Evolutionary conservation across 2,797 vertebrate species (phyloP), one percentile per base, ranked within the genome.

Genomic region (Valencia hispanica): DNA sequence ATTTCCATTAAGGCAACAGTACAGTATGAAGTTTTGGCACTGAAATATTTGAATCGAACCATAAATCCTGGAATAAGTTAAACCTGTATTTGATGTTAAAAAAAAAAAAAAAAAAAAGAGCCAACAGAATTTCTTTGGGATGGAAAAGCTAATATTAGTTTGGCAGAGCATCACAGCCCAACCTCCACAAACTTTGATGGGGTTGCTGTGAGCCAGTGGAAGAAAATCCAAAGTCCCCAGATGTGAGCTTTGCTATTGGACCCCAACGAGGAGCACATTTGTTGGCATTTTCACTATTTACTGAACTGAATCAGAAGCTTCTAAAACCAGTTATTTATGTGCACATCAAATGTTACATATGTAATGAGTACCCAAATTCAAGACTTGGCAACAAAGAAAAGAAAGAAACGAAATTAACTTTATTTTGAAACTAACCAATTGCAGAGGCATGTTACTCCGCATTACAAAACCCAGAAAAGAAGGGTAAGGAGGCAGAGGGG

Each of bases 131-230:
- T 27, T 68, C 18, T 66, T 20, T 68, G 45, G 65, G 65, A 39
- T 68, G 39, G 65, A 43, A 45, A 68, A 68, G 39, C 39, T 66
- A 47, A 47, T 70, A 50, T 51, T 70, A 70, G 18, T 50, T 48
- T 70, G 45, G 68, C 68, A 32, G 34, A 36, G 45, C 47, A 70
- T 32, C 32, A 70, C 47, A 70, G 18, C 27, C 2, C 47, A 50
- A 20, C 18, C 3, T 20, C 68, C 18, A 51, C 11, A 50, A 51
- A 11, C 68, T 50, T 70, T 70, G 45, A 70, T 50, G 45, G 68
- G 30, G 10, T 34, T 22, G 30, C 47, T 50, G 68, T 34, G 47
- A 50, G 45, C 48, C 47, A 70, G 68, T 32, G 45, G 43, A 32
- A 70, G 27, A 12, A 30, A 47, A 22, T 45, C 65, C 41, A 43